A percentile compares a stretch with the other conserved stretches of the same genome.
phyloP scores from a whole-genome alignment of 2,113 vertebrate species.

The Labeo catla region DNA sequence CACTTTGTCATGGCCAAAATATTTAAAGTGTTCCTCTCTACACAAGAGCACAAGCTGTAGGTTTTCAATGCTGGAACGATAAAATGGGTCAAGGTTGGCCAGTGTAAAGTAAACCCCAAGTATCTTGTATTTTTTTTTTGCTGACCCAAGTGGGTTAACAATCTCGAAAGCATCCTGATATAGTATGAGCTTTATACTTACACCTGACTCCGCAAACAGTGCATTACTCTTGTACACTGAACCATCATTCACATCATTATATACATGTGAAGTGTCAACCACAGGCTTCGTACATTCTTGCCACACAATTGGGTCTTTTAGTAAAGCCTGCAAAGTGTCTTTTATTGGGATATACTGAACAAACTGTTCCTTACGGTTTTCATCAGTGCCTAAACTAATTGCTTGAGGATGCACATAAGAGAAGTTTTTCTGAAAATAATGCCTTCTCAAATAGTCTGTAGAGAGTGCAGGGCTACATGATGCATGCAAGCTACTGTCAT shows the following conservation, averaged over 20 bases:
- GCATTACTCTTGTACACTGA: not conserved
- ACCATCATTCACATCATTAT: not conserved
- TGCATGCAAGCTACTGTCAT: slow-evolving; percentile 21
- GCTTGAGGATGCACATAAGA: slow-evolving; percentile 37
- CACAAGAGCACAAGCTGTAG: not conserved
- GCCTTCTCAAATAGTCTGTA: slow-evolving; percentile 24
- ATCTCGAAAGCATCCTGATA: not conserved
- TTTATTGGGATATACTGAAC: slow-evolving; percentile 31
- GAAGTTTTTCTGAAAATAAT: slow-evolving; percentile 29
- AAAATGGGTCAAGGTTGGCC: slow-evolving; percentile 23
- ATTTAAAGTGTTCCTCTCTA: not conserved
- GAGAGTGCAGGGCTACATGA: slow-evolving; percentile 28
- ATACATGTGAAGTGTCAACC: not conserved
- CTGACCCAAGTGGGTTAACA: not conserved
- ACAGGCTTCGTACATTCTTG: slow-evolving; percentile 22
- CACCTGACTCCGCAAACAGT: not conserved
- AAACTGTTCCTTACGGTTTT: slow-evolving; percentile 10
- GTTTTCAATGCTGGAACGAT: not conserved
- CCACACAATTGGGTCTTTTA: slow-evolving; percentile 28
- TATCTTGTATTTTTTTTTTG: slow-evolving; percentile 31
- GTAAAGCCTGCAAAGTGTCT: slow-evolving; percentile 22
- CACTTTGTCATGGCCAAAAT: slow-evolving; percentile 18
- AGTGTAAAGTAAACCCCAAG: slow-evolving; percentile 45
- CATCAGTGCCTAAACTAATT: slow-evolving; percentile 33
- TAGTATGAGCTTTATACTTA: not conserved